Evolutionary conservation across 1,140 invertebrate genomes (phyloP).

Genomic region (Lanistes nyassanus): DNA sequence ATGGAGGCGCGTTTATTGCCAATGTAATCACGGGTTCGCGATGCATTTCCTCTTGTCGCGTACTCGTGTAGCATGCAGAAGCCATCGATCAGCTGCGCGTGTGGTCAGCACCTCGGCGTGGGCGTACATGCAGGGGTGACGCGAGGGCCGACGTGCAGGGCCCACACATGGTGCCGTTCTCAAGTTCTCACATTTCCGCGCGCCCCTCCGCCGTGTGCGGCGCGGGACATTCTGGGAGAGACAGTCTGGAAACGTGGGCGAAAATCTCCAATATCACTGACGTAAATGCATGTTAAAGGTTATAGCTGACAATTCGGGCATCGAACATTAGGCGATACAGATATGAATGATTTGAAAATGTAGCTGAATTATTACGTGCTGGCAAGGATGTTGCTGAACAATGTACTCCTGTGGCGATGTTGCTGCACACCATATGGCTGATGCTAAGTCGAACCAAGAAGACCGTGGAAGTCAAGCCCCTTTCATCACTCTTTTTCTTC

Average conservation of each 20-base stretch:
- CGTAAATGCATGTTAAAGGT: no score
- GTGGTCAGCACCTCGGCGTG: conserved; percentile 1
- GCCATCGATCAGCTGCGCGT: conserved; percentile 18
- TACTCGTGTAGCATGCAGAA: background rate
- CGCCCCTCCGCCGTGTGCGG: background rate
- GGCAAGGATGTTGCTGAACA: no score
- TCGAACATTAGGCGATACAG: no score
- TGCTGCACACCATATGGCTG: no score
- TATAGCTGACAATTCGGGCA: no score
- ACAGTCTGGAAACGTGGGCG: background rate
- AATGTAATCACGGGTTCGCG: conserved; percentile 9
- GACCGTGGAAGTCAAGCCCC: no score
- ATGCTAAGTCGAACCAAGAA: no score
- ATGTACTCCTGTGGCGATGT: no score
- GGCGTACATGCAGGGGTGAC: background rate
- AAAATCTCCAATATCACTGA: no score
- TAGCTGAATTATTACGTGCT: no score
- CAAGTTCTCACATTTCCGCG: background rate
- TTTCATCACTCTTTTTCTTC: no score
- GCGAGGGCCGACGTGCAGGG: background rate
- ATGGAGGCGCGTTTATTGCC: background rate
- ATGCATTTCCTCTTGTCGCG: background rate
- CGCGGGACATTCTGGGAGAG: background rate
- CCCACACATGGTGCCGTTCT: background rate
- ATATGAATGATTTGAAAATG: no score